A percentile compares a stretch with the other conserved stretches of the same genome.
Evolutionary conservation across 1,140 invertebrate genomes (phyloP).

Genomic region (Helicorthomorpha holstii): DNA sequence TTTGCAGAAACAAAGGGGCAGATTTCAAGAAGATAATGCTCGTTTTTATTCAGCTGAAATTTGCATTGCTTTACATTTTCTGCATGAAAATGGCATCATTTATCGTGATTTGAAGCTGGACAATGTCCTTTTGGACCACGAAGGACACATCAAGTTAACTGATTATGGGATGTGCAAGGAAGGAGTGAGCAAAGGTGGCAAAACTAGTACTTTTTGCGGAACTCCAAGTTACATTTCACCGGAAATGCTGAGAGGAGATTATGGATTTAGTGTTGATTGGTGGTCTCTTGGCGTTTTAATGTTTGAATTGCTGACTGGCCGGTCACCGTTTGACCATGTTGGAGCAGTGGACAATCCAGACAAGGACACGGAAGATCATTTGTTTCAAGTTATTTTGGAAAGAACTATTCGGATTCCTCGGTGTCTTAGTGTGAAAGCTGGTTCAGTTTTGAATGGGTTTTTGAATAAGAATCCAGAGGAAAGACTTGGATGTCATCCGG

Average conservation of each 20-base stretch:
- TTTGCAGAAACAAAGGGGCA: slow-evolving; percentile 84
- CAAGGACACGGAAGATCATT: slow-evolving; percentile 95
- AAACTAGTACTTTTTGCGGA: slow-evolving; percentile 86
- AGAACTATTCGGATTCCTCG: slow-evolving; percentile 97
- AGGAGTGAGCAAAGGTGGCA: slow-evolving; percentile 50
- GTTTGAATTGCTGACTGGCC: slow-evolving; percentile 96
- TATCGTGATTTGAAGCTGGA: slow-evolving; percentile 97
- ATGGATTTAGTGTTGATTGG: slow-evolving; percentile 67
- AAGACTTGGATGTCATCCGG: slow-evolving; percentile 77
- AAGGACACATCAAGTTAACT: slow-evolving; percentile 95
- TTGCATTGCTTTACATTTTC: slow-evolving; percentile 92
- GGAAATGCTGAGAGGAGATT: slow-evolving; percentile 84
- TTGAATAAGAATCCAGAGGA: slow-evolving; percentile 96
- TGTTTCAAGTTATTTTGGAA: slow-evolving; percentile 97
- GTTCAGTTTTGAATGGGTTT: slow-evolving; percentile 97
- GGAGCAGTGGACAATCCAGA: slow-evolving; percentile 94
- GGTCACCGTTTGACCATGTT: slow-evolving; percentile 95
- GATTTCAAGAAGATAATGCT: slow-evolving; percentile 88
- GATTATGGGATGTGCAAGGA: slow-evolving; percentile 98
- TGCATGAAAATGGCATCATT: slow-evolving; percentile 94
- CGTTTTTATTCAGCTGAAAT: slow-evolving; percentile 98
- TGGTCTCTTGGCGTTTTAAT: slow-evolving; percentile 91
- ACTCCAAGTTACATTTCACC: slow-evolving; percentile 99
- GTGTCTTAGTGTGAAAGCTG: slow-evolving; percentile 89
- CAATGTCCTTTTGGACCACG: slow-evolving; percentile 93